Conservation (phyloP, 2,113 vertebrate species). For the Centropus bengalensis region DNA sequence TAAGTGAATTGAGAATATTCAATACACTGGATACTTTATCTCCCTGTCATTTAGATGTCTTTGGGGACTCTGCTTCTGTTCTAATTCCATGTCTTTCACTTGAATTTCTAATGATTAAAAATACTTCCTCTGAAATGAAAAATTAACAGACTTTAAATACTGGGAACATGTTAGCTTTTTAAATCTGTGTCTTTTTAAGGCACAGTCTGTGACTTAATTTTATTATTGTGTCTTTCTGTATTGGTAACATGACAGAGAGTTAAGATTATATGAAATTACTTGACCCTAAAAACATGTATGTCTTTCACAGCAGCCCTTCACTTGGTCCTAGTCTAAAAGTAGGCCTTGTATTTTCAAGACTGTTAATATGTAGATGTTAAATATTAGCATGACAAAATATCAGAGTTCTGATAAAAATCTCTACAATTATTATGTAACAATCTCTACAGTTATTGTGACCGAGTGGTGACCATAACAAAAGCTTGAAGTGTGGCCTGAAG, state of each 20-base stretch:
- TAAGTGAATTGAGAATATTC: not conserved
- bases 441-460: not conserved
- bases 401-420: not conserved
- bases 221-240: not conserved
- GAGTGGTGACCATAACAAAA: not conserved
- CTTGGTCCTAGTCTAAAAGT: not conserved
- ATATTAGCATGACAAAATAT: not conserved
- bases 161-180: not conserved
- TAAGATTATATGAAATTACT: not conserved
- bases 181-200: no score
- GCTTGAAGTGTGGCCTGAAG: not conserved
- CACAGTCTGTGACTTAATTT: not conserved
- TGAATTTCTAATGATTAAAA: constrained; percentile 23
- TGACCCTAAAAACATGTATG: not conserved
- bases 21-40: not conserved
- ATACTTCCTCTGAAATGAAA: constrained; percentile 6
- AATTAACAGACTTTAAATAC: not conserved
- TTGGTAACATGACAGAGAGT: not conserved
- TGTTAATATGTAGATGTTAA: not conserved
- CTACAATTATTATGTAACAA: not conserved
- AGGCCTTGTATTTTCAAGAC: not conserved
- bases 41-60: not conserved
- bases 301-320: not conserved
- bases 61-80: not conserved
- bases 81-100: not conserved